Conservation (phyloP, 2,888 invertebrate species). For the Melikaiella ostensackeni region DNA sequence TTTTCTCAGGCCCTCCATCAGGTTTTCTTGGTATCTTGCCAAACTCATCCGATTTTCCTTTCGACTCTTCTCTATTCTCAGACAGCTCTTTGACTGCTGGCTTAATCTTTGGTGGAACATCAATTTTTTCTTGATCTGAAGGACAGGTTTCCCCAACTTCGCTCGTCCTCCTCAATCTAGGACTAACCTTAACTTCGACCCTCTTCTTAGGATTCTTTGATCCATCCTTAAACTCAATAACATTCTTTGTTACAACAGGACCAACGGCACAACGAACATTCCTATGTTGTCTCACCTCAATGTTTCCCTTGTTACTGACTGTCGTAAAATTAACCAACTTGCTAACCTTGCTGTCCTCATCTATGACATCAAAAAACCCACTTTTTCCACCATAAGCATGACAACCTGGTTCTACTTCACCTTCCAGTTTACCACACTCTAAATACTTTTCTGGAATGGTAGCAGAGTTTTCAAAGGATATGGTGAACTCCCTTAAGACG, state of each 20-base stretch:
- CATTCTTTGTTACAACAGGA: constrained; percentile 55
- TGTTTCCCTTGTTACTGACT: constrained; percentile 44
- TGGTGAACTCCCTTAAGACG: constrained; percentile 62
- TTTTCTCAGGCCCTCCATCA: background rate
- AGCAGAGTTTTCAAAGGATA: constrained; percentile 63
- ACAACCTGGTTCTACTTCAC: constrained; percentile 52
- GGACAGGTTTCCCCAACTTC: constrained; percentile 9
- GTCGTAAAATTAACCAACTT: constrained; percentile 52
- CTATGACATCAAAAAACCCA: constrained; percentile 53
- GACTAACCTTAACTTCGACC: constrained; percentile 62
- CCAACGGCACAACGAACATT: constrained; percentile 59
- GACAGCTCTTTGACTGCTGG: background rate
- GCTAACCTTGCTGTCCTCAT: constrained; percentile 57
- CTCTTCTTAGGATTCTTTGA: constrained; percentile 53
- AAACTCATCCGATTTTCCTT: background rate
- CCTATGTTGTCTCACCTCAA: constrained; percentile 52
- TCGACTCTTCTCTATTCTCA: background rate
- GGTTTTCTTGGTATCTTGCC: background rate
- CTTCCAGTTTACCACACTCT: constrained; percentile 54
- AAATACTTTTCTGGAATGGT: constrained; percentile 58
- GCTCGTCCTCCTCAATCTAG: constrained; percentile 41
- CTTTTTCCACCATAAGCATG: constrained; percentile 47
- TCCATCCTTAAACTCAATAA: constrained; percentile 52
- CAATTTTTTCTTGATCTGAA: background rate
- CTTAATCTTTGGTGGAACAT: background rate